Evolutionary conservation across 1,140 invertebrate genomes (phyloP).

Genomic region (Zaprionus vittiger): DNA sequence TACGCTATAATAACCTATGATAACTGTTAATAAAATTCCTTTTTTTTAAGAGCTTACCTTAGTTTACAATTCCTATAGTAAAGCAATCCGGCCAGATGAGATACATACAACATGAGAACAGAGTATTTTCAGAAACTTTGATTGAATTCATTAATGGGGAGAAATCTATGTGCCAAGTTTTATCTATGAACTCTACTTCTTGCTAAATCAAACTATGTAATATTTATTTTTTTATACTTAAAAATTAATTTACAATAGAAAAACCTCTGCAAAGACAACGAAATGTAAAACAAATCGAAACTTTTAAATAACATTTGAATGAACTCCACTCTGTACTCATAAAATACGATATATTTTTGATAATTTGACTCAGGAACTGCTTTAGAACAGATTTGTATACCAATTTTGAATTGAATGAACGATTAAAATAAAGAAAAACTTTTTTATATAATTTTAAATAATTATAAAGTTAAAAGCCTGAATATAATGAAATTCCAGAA

Average conservation of each 20-base stretch:
- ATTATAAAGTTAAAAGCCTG: too few species aligned
- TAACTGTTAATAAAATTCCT: not conserved
- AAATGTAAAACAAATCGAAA: not conserved
- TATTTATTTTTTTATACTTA: not conserved
- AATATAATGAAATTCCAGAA: not conserved
- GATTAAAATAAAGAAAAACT: too few species aligned
- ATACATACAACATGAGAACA: not conserved
- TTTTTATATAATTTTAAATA: too few species aligned
- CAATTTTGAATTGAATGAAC: not conserved
- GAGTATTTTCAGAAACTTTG: not conserved
- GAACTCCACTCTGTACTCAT: not conserved
- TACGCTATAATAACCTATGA: not conserved
- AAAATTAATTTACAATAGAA: not conserved
- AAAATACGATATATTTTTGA: not conserved
- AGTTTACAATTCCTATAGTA: not conserved
- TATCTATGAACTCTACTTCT: not conserved
- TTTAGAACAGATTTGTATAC: not conserved
- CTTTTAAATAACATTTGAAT: not conserved
- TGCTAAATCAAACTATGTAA: not conserved
- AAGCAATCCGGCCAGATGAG: conserved; percentile 2
- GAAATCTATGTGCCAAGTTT: conserved; percentile 1
- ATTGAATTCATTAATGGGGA: not conserved
- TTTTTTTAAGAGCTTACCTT: not conserved
- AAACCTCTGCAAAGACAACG: not conserved
- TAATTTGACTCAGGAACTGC: not conserved